Percentiles rank a stretch among this genome's conserved stretches.
Evolutionary conservation across 2,888 invertebrate genomes (phyloP).

Genomic region (Lithosia quadra): DNA sequence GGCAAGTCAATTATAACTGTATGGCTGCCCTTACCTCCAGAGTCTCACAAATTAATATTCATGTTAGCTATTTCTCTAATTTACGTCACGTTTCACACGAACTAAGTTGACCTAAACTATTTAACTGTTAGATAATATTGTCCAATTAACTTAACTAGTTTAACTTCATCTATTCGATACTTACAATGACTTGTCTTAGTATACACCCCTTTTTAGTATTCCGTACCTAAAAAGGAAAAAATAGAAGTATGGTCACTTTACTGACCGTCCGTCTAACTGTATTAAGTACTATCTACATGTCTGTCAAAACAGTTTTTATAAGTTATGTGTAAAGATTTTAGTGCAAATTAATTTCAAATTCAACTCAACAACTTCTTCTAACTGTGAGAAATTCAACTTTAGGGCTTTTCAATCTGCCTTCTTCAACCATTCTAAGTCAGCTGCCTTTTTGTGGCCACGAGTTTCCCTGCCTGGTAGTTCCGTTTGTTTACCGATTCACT

Average conservation of each 20-base stretch:
- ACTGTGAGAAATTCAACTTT: too few species aligned
- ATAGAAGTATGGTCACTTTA: neutral
- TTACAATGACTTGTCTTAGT: neutral
- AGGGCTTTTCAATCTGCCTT: too few species aligned
- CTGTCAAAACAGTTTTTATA: too few species aligned
- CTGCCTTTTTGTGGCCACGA: neutral
- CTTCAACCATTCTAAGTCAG: neutral
- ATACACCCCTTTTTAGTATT: neutral
- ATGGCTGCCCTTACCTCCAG: slow-evolving; percentile 28
- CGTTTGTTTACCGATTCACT: too few species aligned
- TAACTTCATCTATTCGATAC: neutral
- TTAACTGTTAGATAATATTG: slow-evolving; percentile 39
- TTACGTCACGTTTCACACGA: slow-evolving; percentile 44
- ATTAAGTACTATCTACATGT: too few species aligned
- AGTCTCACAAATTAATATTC: slow-evolving; percentile 48
- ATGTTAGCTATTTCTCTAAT: slow-evolving; percentile 51
- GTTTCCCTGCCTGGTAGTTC: too few species aligned
- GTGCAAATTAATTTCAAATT: too few species aligned
- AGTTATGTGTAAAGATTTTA: too few species aligned
- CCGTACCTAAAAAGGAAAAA: neutral
- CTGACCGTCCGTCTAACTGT: too few species aligned
- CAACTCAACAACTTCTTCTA: too few species aligned
- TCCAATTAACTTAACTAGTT: neutral
- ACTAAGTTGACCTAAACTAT: slow-evolving; percentile 45
- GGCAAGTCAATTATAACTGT: slow-evolving; percentile 30